Evolutionary conservation across 2,797 vertebrate genomes (phyloP), one percentile per base, ranked within the genome.

Genomic region (Malurus leucopterus): DNA sequence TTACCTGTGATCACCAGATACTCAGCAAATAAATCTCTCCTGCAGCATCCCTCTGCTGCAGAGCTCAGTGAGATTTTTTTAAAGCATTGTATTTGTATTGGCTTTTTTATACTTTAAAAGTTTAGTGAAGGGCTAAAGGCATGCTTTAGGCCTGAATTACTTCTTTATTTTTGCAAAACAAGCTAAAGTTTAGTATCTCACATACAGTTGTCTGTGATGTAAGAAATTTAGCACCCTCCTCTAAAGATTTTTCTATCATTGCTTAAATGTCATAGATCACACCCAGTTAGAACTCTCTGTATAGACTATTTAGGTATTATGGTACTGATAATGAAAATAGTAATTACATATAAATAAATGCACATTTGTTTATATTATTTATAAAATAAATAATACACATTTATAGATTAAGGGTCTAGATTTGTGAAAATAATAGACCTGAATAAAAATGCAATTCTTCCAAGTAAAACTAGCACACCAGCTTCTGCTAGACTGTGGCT

Each of bases 1-100:
- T 85, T 84, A 54, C 65, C 74, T 88, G 50, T 88, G 68, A 86
- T 85, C 75, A 84, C 29, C 34, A 91, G 63, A 67, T 78, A 62
- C 9, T 81, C 72, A 80, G 65, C 43, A 72, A 89, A 90, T 72
- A 91, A 93, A 58, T 30, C 27, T 86, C 36, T 80, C 36, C 24
- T 71, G 30, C 43, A 68, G 36, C 40, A 76, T 72, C 27, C 17
- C 27, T 69, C 34, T 78, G 24, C 74, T 80, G 22, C 38, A 88
- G 53, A 71, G 7, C 18, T 44, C 2, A 1, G 26, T 54, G 9
- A 55, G 4, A 14, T 24, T 88, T 50, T 41, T 71, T 55, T 27
- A 65, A 84, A 86, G 5, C 15, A 49, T 24, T 71, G 22, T 7
- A 47, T 51, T 91, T 69, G 47, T 74, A 11, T 18, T 47, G 14